These are phyloP conservation scores for Drosophila lowei DNA, from an alignment of 1,140 invertebrate species.

Conservation along the genomic window DNA sequence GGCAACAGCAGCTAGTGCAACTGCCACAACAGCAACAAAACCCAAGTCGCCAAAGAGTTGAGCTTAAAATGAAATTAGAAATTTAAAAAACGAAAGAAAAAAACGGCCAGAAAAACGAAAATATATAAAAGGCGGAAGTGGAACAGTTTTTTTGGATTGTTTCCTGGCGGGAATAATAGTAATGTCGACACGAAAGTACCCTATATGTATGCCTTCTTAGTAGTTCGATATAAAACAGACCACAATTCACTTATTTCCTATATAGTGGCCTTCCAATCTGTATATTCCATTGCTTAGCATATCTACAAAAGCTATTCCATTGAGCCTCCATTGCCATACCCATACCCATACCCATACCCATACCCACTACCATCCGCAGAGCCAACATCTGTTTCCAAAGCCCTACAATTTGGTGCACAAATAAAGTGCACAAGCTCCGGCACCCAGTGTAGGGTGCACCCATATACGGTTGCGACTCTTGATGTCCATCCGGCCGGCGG, in stretches of 20 bases:
- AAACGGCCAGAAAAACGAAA: conserved; percentile 8
- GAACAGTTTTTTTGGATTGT: conserved; percentile 28
- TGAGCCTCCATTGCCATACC: too few relatives aligned
- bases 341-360: too few relatives aligned
- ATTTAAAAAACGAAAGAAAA: conserved; percentile 49
- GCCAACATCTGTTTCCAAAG: too few relatives aligned
- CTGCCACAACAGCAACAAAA: conserved; percentile 26
- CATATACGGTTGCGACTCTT: not conserved
- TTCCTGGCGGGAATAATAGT: conserved; percentile 13
- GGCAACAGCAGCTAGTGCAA: conserved; percentile 26
- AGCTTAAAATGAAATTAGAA: conserved; percentile 75
- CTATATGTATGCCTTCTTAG: not conserved
- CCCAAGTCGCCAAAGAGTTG: conserved; percentile 55
- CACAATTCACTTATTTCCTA: too few relatives aligned
- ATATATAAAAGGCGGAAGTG: conserved; percentile 47
- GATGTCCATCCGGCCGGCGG: not conserved
- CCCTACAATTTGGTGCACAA: too few relatives aligned
- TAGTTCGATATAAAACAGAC: too few relatives aligned
- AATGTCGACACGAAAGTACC: not conserved
- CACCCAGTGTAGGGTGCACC: too few relatives aligned
- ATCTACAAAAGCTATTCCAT: too few relatives aligned
- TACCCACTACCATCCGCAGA: too few relatives aligned
- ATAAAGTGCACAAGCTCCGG: too few relatives aligned
- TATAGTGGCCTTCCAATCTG: too few relatives aligned
- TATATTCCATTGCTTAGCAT: too few relatives aligned